These are phyloP conservation scores for Alosa sapidissima DNA, from an alignment of 2,797 vertebrate genomes.

Conservation along the genomic window DNA sequence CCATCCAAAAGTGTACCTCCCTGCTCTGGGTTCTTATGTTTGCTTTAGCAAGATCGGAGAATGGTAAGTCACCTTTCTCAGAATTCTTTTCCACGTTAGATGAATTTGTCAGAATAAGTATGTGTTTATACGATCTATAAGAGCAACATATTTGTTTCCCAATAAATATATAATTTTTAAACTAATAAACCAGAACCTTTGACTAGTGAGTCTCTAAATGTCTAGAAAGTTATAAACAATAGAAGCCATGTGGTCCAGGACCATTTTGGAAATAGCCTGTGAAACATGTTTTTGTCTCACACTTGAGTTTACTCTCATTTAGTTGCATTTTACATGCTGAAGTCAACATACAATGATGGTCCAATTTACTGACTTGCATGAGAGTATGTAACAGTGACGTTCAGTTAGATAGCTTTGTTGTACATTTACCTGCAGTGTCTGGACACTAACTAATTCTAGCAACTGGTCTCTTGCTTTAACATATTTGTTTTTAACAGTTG, in stretches of 20 bases:
- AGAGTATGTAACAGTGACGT: background rate
- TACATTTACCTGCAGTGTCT: background rate
- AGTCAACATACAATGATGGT: background rate
- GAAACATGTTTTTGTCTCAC: background rate
- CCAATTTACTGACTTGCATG: background rate
- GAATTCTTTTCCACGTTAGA: background rate
- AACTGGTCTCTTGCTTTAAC: background rate
- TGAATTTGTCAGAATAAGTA: too few relatives aligned
- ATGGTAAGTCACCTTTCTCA: background rate
- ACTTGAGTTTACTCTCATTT: background rate
- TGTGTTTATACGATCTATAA: too few relatives aligned
- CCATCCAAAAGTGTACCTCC: background rate
- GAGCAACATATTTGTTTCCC: background rate
- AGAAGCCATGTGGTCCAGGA: background rate
- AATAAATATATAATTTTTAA: background rate
- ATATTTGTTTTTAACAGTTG: background rate
- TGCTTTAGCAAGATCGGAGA: background rate
- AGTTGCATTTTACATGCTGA: background rate
- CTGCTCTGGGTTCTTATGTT: background rate
- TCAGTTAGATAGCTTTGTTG: background rate
- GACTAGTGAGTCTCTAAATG: background rate
- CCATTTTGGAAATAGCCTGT: background rate
- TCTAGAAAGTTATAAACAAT: background rate
- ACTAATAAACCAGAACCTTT: background rate
- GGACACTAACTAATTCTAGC: background rate